Conservation (phyloP, 2,113 vertebrate genomes). For the Passer montanus region DNA sequence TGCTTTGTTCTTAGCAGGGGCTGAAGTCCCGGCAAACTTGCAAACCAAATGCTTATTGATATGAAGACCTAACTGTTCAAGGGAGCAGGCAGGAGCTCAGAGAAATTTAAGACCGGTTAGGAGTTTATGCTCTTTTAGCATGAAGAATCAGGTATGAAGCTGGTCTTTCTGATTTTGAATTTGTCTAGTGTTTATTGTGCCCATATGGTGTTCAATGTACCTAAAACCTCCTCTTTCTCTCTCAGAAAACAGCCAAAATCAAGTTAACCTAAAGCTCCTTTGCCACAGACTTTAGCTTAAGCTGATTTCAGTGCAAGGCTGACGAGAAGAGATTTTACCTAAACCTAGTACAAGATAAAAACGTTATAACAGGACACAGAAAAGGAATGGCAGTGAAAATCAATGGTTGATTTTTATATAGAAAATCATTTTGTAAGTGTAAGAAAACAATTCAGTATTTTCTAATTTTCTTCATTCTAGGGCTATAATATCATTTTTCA, state of each 20-base stretch:
- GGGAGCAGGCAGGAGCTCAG: rapidly evolving
- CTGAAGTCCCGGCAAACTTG: neutral
- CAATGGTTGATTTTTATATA: neutral
- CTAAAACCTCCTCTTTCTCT: neutral
- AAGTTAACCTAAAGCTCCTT: neutral
- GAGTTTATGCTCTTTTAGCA: neutral
- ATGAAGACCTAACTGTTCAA: neutral
- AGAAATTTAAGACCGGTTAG: neutral
- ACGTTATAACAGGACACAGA: neutral
- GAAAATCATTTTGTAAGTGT: neutral
- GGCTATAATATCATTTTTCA: neutral
- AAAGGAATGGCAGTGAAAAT: neutral
- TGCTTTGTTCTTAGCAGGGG: neutral
- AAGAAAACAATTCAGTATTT: neutral
- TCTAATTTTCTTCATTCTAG: neutral
- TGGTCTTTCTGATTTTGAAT: neutral
- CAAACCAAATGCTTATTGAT: neutral
- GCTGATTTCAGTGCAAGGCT: neutral
- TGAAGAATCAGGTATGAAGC: neutral
- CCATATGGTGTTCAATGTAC: neutral
- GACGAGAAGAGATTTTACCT: neutral
- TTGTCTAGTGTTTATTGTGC: neutral
- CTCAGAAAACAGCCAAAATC: neutral
- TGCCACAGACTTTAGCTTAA: neutral
- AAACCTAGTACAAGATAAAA: neutral